A percentile compares a stretch with the other conserved stretches of the same genome.
Conservation (phyloP, 2,888 invertebrate species). For the Noctua janthina region DNA sequence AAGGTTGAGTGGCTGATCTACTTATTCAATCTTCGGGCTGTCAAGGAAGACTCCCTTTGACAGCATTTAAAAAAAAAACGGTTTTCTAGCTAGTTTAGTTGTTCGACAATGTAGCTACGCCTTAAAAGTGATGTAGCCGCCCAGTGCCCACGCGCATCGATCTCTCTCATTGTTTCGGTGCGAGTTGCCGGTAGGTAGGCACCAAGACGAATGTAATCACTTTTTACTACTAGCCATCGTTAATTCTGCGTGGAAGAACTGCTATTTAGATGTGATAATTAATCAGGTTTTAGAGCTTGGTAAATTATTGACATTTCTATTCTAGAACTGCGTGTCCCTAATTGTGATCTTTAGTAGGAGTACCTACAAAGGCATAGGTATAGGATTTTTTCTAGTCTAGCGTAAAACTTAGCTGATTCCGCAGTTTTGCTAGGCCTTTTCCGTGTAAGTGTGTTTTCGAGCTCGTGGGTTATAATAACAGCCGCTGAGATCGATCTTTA, state of each 20-base stretch:
- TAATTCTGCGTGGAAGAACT: constrained; percentile 63
- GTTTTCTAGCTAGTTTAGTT: neutral
- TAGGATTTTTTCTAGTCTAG: neutral
- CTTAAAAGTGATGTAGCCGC: constrained; percentile 54
- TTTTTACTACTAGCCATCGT: constrained; percentile 68
- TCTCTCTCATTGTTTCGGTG: constrained; percentile 82
- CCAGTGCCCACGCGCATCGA: constrained; percentile 81
- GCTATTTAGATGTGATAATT: constrained; percentile 23
- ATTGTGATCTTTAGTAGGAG: neutral
- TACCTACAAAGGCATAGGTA: too few species aligned
- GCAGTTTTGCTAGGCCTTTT: neutral
- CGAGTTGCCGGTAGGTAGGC: constrained; percentile 44
- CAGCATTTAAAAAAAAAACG: neutral
- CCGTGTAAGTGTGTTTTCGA: neutral
- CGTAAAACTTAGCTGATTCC: neutral
- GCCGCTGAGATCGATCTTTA: too few species aligned
- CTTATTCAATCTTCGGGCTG: neutral
- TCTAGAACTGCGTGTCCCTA: neutral
- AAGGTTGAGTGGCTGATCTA: neutral
- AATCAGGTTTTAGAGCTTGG: constrained; percentile 9
- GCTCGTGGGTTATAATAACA: too few species aligned
- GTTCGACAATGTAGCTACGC: constrained; percentile 34
- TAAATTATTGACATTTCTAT: neutral
- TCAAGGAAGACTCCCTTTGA: too few species aligned
- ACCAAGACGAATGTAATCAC: constrained; percentile 66